These are phyloP conservation scores for Coptotermes formosanus DNA, from an alignment of 1,140 invertebrate genomes.

Conservation along the genomic window DNA sequence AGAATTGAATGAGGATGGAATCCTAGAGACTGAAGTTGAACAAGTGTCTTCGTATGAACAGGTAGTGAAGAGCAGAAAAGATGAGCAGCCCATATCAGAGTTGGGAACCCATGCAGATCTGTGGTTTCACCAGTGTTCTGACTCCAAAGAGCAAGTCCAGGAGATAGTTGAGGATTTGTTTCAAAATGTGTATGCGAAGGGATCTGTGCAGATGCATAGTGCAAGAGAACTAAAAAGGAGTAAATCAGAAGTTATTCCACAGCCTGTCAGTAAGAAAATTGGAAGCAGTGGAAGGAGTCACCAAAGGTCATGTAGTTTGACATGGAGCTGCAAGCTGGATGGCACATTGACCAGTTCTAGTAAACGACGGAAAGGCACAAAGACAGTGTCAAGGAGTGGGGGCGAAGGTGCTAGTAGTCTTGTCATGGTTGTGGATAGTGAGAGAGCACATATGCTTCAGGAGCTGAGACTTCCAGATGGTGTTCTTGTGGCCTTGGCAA, in stretches of 20 bases:
- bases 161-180: conserved; percentile 65
- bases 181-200: conserved; percentile 21
- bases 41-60: conserved; percentile 2
- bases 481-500: conserved; percentile 50
- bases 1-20: conserved; percentile 41
- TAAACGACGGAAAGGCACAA: conserved; percentile 19
- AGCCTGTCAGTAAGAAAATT: conserved; percentile 51
- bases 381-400: conserved; percentile 42
- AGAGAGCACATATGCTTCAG: conserved; percentile 45
- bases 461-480: conserved; percentile 50
- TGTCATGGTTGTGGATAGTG: conserved; percentile 25
- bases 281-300: conserved; percentile 52
- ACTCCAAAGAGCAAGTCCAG: conserved; percentile 52
- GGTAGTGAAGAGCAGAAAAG: neutral
- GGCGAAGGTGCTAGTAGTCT: conserved; percentile 27
- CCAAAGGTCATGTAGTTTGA: conserved; percentile 65
- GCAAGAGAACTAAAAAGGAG: conserved; percentile 58
- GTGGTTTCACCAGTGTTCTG: conserved; percentile 45
- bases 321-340: conserved; percentile 67
- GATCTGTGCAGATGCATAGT: neutral
- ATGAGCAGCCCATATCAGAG: conserved; percentile 38
- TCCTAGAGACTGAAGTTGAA: conserved; percentile 45
- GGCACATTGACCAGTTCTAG: conserved; percentile 37
- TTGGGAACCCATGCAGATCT: conserved; percentile 44
- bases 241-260: conserved; percentile 60